Evolutionary conservation across 2,113 vertebrate species (phyloP), one percentile per base, ranked within the genome.

Genomic region (Neotragus pygmaeus): DNA sequence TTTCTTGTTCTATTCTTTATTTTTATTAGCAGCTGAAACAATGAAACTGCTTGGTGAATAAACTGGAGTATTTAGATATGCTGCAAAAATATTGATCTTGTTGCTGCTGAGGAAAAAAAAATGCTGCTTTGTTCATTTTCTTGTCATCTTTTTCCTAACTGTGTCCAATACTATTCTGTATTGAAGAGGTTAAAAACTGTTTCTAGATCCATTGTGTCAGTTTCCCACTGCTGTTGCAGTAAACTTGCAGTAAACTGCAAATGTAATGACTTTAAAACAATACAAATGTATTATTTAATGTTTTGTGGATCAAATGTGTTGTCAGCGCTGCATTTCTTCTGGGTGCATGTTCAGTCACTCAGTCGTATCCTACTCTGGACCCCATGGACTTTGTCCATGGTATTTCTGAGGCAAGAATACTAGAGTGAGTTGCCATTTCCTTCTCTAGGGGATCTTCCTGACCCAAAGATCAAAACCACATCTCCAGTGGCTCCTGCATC

Each of bases 391-490:
- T 19, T 70, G 19, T 70, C 2, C n/a, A 23, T 36, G 64, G 19
- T 36, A 36, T 36, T 70, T 70, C 64, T 70, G 9, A 70, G 64
- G 64, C 64, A 70, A 12, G 64, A 70, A 36, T 39, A 23, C n/a
- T 39, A 12, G 10, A 70, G 19, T 12, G n/a, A n/a, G 21, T 70
- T 70, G 19, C n/a, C 66, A 39, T 70, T 70, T 39, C 19, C 19
- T 73, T 39, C n/a, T 39, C 39, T 19, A 73, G n/a, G 19, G n/a
- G 9, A 70, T 39, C n/a, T 70, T 39, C 21, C 66, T 0, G 0
- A 73, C 1, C 19, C n/a, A 39, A 23, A 21, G 66, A 73, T 73
- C n/a, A 73, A 73, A 73, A 73, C 66, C 11, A 0, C 1, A 73
- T 73, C 19, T 73, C n/a, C 66, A 23, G 5, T 23, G 66, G 66